Conservation (phyloP, 2,113 vertebrate genomes). For the Sander lucioperca region DNA sequence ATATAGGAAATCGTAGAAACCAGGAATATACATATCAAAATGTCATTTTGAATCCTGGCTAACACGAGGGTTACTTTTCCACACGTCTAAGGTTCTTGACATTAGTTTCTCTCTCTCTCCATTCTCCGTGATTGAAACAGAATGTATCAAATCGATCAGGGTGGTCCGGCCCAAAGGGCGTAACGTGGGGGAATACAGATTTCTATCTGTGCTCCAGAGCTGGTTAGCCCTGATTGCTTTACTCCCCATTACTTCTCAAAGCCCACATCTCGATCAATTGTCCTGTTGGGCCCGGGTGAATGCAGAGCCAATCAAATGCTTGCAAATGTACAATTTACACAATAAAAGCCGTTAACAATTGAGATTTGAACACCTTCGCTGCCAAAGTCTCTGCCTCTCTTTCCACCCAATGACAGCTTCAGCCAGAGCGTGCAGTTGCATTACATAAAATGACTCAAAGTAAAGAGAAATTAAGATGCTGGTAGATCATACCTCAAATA, state of each 20-base stretch:
- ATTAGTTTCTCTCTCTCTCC: conserved; percentile 27
- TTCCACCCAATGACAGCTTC: neutral
- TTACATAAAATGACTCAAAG: neutral
- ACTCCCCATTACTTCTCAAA: conserved; percentile 39
- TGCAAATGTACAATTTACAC: neutral
- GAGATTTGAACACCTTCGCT: conserved; percentile 6
- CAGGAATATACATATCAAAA: conserved; percentile 14
- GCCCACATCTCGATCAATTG: conserved; percentile 41
- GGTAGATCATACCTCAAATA: conserved; percentile 2
- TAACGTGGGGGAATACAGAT: conserved; percentile 37
- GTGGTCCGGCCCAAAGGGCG: conserved; percentile 26
- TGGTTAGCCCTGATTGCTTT: conserved; percentile 59
- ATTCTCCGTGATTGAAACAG: conserved; percentile 37
- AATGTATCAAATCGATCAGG: conserved; percentile 29
- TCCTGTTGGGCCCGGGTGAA: conserved; percentile 22
- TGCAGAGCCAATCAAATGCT: neutral
- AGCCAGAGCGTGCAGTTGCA: neutral
- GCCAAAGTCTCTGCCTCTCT: neutral
- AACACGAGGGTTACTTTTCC: neutral
- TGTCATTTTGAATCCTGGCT: conserved; percentile 21
- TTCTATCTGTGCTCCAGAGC: conserved; percentile 49
- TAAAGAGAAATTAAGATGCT: neutral
- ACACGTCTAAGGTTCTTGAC: conserved; percentile 3
- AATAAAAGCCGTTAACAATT: neutral
- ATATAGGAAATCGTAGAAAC: neutral